Base-by-base conservation (phyloP, 1,140 invertebrate species). In the Hyles euphorbiae region DNA sequence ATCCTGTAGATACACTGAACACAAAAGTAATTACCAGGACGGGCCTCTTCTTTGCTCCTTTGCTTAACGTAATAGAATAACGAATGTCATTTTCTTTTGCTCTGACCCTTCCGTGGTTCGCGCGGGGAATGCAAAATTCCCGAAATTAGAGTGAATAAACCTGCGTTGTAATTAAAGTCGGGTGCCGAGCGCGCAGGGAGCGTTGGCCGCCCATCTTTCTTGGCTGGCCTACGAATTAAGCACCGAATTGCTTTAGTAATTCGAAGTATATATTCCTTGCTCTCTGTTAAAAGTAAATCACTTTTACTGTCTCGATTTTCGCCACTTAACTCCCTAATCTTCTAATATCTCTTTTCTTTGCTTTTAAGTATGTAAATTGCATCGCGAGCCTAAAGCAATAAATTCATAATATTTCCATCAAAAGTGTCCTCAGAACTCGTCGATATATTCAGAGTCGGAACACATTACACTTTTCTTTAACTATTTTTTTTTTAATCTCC, bases 101-200 rank as follows among this genome's bases (percentile, higher is more conserved):
- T 75, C 80, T 79, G 83, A 87, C 83, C 86, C 86, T 86, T 85
- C 74, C 78, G 83, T 69, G 81, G 81, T 85, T 79, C 83, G 78
- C 83, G 83, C 81, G 78, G 75, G 69, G 86, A 87, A 87, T 88
- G 81, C 79, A 76, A 86, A 88, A 83, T 83, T 87, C 78, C 70
- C 79, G 76, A 84, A 88, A 87, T 88, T 86, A 87, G 82, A 82
- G 70, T 79, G 78, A 82, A 88, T 86, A 83, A 86, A 88, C 83
- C 83, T 82, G 78, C 76, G 77, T 84, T 84, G 83, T 88, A 88
- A 88, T 88, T 88, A 88, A 88, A 88, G 65, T 71, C 71, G 82
- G 82, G 76, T 74, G 76, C 71, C 72, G 73, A 65, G 67, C 66
- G 62, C 61, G 61, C 55, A 48, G 66, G 67, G 70, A 65, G 65